Conservation (phyloP, 2,113 vertebrate genomes). For the Marmota monax region DNA sequence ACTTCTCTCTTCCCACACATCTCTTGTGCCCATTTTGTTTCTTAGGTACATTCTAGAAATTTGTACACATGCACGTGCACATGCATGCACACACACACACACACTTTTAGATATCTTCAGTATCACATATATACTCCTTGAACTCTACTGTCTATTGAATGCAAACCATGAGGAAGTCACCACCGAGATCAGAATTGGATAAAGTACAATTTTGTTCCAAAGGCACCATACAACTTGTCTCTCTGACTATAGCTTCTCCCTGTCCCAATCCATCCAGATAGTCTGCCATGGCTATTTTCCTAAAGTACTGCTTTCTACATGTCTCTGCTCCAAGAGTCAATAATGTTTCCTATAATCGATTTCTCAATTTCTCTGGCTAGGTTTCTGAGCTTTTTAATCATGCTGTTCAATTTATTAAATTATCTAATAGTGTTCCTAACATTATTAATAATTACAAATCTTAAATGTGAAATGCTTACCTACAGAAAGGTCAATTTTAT, state of each 20-base stretch:
- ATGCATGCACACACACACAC: neutral
- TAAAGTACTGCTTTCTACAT: slow-evolving; percentile 41
- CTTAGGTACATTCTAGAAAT: slow-evolving; percentile 29
- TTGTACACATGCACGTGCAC: neutral
- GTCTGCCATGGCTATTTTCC: slow-evolving; percentile 31
- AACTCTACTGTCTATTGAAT: neutral
- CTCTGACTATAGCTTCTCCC: neutral
- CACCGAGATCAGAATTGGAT: neutral
- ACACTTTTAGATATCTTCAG: neutral
- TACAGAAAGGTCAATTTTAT: neutral
- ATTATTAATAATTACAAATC: neutral
- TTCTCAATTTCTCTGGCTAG: neutral
- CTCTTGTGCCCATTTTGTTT: neutral
- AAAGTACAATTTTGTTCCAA: neutral
- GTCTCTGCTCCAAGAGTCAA: neutral
- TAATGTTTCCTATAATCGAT: neutral
- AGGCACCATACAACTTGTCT: neutral
- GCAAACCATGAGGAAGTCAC: slow-evolving; percentile 40
- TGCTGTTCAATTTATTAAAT: neutral
- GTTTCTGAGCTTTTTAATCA: slow-evolving; percentile 22
- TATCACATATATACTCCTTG: neutral
- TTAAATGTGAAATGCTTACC: neutral
- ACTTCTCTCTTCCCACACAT: neutral
- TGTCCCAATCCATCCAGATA: neutral
- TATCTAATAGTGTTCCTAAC: neutral